phyloP scores from a whole-genome alignment of 2,888 invertebrate species.

The Smittia aterrima region DNA sequence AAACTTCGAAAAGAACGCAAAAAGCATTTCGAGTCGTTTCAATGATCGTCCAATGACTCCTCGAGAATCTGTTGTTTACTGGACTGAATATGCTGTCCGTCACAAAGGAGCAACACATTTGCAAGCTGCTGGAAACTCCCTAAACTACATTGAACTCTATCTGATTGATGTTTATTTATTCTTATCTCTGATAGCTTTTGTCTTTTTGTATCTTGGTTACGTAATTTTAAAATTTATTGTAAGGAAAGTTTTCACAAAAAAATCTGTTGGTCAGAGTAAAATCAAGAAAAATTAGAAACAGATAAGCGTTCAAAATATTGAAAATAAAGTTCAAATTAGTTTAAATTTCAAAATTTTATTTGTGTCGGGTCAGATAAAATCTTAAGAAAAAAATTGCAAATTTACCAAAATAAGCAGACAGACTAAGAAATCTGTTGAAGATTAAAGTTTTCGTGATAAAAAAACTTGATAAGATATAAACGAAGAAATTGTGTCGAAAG shows the following conservation, averaged over 20 bases:
- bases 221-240: constrained; percentile 43
- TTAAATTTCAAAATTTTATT: too few relatives aligned
- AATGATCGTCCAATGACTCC: constrained; percentile 42
- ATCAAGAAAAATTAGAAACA: neutral
- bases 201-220: neutral
- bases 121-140: neutral
- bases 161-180: constrained; percentile 27
- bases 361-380: too few relatives aligned
- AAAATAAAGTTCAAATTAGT: too few relatives aligned
- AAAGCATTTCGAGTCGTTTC: constrained; percentile 22
- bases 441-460: too few relatives aligned
- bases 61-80: constrained; percentile 43
- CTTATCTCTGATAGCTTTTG: neutral
- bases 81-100: constrained; percentile 44
- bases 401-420: too few relatives aligned
- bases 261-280: constrained; percentile 42
- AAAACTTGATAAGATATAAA: too few relatives aligned
- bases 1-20: constrained; percentile 42
- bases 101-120: constrained; percentile 43
- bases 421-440: too few relatives aligned
- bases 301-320: too few relatives aligned
- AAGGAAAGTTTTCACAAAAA: constrained; percentile 43
- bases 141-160: neutral
- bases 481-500: constrained; percentile 30
- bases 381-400: neutral